A percentile compares a stretch with the other conserved stretches of the same genome.
phyloP scores from a whole-genome alignment of 2,888 invertebrate species.

The Tachina fera region DNA sequence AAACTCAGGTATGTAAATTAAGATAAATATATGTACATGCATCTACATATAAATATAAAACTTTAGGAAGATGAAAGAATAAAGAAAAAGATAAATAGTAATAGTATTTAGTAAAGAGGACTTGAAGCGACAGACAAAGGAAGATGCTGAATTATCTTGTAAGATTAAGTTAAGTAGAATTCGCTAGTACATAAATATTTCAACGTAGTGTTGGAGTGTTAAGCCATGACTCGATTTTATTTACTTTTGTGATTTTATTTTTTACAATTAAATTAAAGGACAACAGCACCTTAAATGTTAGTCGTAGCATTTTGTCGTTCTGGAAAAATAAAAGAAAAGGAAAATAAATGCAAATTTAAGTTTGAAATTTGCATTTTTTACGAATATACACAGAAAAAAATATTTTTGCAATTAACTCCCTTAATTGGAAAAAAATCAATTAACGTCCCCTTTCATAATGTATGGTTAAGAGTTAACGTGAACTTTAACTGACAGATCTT shows the following conservation, averaged over 20 bases:
- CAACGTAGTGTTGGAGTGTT: constrained; percentile 10
- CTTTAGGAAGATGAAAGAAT: neutral
- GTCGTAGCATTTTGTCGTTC: neutral
- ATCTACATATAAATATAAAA: too few species aligned
- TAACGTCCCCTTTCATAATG: too few species aligned
- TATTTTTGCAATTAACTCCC: too few species aligned
- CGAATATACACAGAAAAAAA: too few species aligned
- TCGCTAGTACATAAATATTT: constrained; percentile 19
- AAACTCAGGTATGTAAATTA: constrained; percentile 73
- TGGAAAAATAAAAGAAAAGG: neutral
- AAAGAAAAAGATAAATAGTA: neutral
- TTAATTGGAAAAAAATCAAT: too few species aligned
- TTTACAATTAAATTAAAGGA: constrained; percentile 29
- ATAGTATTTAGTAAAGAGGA: neutral
- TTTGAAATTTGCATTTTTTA: too few species aligned
- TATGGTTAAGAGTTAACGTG: too few species aligned
- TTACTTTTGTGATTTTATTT: constrained; percentile 49
- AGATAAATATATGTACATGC: neutral
- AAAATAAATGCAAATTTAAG: neutral
- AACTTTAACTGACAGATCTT: too few species aligned
- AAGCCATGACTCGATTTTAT: constrained; percentile 15
- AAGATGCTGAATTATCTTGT: neutral
- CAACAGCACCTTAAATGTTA: neutral
- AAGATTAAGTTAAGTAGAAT: neutral
- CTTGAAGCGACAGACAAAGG: neutral